Percentiles rank a stretch among this genome's conserved stretches.
Evolutionary conservation across 2,888 invertebrate genomes (phyloP).

Genomic region (Napeogenes sylphis): DNA sequence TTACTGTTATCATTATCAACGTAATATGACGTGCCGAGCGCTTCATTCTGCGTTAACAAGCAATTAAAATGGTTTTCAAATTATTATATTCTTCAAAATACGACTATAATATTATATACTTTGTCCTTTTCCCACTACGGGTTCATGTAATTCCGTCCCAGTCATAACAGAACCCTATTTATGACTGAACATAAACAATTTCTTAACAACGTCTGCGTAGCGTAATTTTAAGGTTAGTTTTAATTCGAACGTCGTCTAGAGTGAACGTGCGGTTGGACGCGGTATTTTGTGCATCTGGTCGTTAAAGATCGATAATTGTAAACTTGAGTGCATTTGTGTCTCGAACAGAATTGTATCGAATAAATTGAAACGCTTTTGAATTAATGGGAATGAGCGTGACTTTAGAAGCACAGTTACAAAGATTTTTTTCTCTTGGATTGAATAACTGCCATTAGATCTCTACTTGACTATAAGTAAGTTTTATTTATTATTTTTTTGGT

Average conservation of each 20-base stretch:
- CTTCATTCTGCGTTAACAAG: not conserved
- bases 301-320: constrained; percentile 58
- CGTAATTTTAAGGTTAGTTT: constrained; percentile 71
- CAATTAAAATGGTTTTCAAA: not conserved
- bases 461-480: not conserved
- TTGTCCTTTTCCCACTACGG: constrained; percentile 21
- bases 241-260: constrained; percentile 62
- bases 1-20: constrained; percentile 18
- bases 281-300: constrained; percentile 34
- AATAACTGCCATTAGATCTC: constrained; percentile 1
- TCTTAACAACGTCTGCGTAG: constrained; percentile 65
- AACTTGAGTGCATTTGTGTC: constrained; percentile 58
- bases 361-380: constrained; percentile 37
- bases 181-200: constrained; percentile 63
- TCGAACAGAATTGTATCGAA: constrained; percentile 41
- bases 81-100: not conserved
- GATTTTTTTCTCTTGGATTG: constrained; percentile 8
- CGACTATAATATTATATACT: not conserved
- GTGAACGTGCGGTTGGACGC: constrained; percentile 51
- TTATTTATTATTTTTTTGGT: not conserved
- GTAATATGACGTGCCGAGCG: not conserved
- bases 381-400: constrained; percentile 41
- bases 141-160: constrained; percentile 33
- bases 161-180: constrained; percentile 64
- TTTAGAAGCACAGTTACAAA: constrained; percentile 38